Evolutionary conservation across 2,888 invertebrate species (phyloP).

Genomic region (Dexiosoma caninum): DNA sequence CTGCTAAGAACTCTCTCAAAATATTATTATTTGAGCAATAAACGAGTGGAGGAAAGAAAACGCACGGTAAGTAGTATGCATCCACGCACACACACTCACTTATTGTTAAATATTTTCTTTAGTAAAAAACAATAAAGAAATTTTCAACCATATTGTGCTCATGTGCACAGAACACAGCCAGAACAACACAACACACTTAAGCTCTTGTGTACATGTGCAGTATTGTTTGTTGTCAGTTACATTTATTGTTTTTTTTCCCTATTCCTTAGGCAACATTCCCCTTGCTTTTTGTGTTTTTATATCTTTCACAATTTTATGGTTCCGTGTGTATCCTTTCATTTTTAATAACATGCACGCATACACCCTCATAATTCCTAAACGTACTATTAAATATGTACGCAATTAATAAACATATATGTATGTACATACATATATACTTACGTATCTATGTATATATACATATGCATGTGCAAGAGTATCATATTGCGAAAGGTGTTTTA

Average conservation of each 20-base stretch:
- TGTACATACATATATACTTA: no score
- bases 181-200: constrained; percentile 32
- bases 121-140: constrained; percentile 10
- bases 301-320: constrained; percentile 31
- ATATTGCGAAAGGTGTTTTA: constrained; percentile 49
- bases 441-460: no score
- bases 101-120: background rate
- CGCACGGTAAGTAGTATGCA: no score
- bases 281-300: constrained; percentile 4
- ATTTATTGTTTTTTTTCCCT: constrained; percentile 13
- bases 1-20: constrained; percentile 42
- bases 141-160: constrained; percentile 47
- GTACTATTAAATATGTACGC: background rate
- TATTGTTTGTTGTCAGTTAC: constrained; percentile 48
- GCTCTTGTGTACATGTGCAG: constrained; percentile 59
- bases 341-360: background rate
- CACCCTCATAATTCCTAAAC: constrained; percentile 11
- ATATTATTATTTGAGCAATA: background rate
- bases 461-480: constrained; percentile 23
- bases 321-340: constrained; percentile 24
- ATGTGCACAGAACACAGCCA: constrained; percentile 47
- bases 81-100: background rate
- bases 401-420: background rate
- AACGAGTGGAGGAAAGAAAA: constrained; percentile 5
- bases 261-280: constrained; percentile 12